Evolutionary conservation across 2,113 vertebrate genomes (phyloP).

Genomic region (Thalassoma bifasciatum): DNA sequence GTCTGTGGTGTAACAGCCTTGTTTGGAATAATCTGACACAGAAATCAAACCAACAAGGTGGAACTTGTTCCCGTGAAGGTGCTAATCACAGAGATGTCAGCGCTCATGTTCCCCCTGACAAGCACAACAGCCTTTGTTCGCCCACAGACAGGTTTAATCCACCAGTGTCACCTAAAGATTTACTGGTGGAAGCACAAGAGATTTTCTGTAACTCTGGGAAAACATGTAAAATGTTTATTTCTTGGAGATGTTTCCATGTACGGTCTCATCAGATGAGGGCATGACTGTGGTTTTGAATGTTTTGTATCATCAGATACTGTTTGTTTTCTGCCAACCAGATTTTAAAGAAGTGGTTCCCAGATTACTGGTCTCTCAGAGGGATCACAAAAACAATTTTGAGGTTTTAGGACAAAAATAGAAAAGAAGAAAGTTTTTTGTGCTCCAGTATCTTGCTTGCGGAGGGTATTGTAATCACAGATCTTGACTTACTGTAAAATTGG

Average conservation of each 20-base stretch:
- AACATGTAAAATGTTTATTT: too few species aligned
- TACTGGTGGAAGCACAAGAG: background rate
- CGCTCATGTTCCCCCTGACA: background rate
- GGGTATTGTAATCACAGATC: too few species aligned
- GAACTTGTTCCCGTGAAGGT: constrained; percentile 34
- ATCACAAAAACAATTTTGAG: background rate
- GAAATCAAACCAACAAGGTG: constrained; percentile 41
- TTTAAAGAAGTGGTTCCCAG: background rate
- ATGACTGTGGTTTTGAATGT: background rate
- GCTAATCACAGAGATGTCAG: constrained; percentile 1
- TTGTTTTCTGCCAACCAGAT: background rate
- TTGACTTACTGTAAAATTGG: too few species aligned
- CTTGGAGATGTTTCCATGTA: background rate
- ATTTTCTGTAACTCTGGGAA: background rate
- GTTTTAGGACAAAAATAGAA: background rate
- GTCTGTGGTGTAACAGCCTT: background rate
- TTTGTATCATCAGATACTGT: constrained; percentile 1
- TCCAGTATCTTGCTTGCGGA: too few species aligned
- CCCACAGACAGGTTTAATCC: background rate
- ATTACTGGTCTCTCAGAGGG: background rate
- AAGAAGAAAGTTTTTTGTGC: background rate
- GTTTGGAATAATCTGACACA: constrained; percentile 9
- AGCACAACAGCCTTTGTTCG: background rate
- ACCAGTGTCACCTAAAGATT: background rate
- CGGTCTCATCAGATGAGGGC: background rate